Evolutionary conservation across 2,113 vertebrate genomes (phyloP), one percentile per base, ranked within the genome.

Genomic region (Cairina moschata): DNA sequence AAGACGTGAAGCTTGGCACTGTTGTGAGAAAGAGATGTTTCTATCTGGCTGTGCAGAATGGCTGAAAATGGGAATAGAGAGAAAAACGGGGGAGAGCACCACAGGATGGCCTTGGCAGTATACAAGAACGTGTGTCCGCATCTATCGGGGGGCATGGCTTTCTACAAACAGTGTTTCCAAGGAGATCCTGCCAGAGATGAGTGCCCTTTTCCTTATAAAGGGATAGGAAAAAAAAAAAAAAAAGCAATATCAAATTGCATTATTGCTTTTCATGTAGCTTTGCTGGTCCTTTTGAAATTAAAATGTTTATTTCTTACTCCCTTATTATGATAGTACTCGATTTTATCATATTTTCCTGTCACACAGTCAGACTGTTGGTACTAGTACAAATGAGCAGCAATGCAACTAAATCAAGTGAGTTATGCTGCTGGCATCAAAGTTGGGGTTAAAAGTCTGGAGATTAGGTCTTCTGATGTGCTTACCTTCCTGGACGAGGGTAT

Each of bases 221-320:
- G 36, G 34, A 72, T 29, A 12, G 31, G 36, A 69, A 68, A 93
- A 60, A 13, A 48, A 46, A 36, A 21, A 36, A 60, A 23, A 60
- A 34, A 44, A 46, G 46, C 42, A 44, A 8, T 71, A 82, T 91
- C 85, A 94, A 91, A 96, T 83, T 34, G 38, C 8, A 44, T 68
- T 91, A 44, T 10, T 93, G 28, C 12, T 79, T 92, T 88, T 88
- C 26, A 76, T 80, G 84, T 50, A 80, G 68, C 44, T 32, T 91
- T 65, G 78, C 59, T n/a, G 36, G 38, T 86, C 12, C 50, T 91
- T 95, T 90, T 81, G 95, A 96, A 90, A 83, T 81, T 60, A 83
- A 59, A 90, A 88, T 86, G 36, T 91, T 69, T 80, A 12, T 60
- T 85, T 88, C 68, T 83, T 60, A 63, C 42, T 71, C 42, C 52